Percentiles rank a stretch among this genome's conserved stretches.
These are phyloP conservation scores for Menidia beryllina DNA, from an alignment of 2,113 vertebrate species.

Conservation along the genomic window DNA sequence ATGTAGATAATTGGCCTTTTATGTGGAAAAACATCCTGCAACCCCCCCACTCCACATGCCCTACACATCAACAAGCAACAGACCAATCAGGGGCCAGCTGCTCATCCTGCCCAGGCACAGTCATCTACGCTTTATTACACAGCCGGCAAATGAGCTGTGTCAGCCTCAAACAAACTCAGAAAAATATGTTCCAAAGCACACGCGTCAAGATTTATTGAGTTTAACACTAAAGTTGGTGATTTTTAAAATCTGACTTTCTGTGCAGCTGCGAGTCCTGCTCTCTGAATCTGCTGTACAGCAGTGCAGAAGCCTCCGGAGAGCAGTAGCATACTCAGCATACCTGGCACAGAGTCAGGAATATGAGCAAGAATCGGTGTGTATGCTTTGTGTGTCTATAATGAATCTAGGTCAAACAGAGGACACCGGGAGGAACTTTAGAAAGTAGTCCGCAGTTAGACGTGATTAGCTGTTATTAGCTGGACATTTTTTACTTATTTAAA, in stretches of 20 bases:
- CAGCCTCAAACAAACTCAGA: conserved; percentile 3
- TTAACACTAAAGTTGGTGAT: conserved; percentile 24
- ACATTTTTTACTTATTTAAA: neutral
- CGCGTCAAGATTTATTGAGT: neutral
- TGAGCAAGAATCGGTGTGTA: conserved; percentile 21
- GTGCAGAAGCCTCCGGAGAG: conserved; percentile 17
- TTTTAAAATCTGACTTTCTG: conserved; percentile 22
- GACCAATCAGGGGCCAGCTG: conserved; percentile 63
- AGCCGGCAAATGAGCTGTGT: conserved; percentile 47
- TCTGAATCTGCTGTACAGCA: conserved; percentile 20
- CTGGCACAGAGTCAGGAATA: conserved; percentile 37
- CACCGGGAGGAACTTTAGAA: conserved; percentile 12
- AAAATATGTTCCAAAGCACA: neutral
- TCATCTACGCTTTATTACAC: conserved; percentile 42
- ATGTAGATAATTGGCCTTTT: conserved; percentile 35
- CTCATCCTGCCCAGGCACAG: conserved; percentile 53
- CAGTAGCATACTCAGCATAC: conserved; percentile 31
- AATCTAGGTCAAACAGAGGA: conserved; percentile 52
- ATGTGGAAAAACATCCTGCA: conserved; percentile 51
- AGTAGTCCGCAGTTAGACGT: neutral
- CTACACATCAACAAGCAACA: conserved; percentile 23
- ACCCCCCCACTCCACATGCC: neutral
- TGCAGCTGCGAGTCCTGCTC: conserved; percentile 13
- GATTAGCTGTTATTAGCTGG: conserved; percentile 1
- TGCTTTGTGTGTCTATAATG: neutral